Evolutionary conservation across 1,140 invertebrate species (phyloP).

Genomic region (Drosophila tsacasi): DNA sequence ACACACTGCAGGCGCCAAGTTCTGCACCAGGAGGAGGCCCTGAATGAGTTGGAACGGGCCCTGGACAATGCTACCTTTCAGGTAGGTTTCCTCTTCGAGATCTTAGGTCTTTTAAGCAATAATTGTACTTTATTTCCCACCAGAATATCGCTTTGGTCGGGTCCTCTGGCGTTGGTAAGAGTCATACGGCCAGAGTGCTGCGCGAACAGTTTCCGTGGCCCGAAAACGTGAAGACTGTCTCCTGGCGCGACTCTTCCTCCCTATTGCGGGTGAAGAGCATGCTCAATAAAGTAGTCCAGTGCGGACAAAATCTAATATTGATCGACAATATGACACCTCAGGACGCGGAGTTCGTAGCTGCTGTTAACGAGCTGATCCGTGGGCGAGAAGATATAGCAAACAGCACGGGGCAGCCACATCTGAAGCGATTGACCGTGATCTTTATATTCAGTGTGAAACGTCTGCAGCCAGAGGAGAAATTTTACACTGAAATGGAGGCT

Average conservation of each 20-base stretch:
- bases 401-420: slow-evolving; percentile 8
- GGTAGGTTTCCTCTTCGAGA: neutral
- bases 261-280: neutral
- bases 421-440: slow-evolving; percentile 14
- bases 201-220: slow-evolving; percentile 17
- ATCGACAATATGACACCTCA: slow-evolving; percentile 17
- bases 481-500: slow-evolving; percentile 87
- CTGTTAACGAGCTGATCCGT: slow-evolving; percentile 1
- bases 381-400: slow-evolving; percentile 6
- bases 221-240: slow-evolving; percentile 14
- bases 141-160: slow-evolving; percentile 20
- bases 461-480: neutral
- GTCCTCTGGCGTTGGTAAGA: slow-evolving; percentile 27
- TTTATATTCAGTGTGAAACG: slow-evolving; percentile 13
- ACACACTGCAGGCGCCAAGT: neutral
- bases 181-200: slow-evolving; percentile 9
- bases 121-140: neutral
- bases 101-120: neutral
- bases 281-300: neutral
- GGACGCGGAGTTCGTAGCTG: neutral
- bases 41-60: slow-evolving; percentile 5
- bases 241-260: neutral
- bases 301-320: slow-evolving; percentile 23
- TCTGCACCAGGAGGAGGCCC: slow-evolving; percentile 7
- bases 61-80: slow-evolving; percentile 5